Evolutionary conservation across 2,797 vertebrate species (phyloP), one percentile per base, ranked within the genome.

Genomic region (Petrocephalus sullivani): DNA sequence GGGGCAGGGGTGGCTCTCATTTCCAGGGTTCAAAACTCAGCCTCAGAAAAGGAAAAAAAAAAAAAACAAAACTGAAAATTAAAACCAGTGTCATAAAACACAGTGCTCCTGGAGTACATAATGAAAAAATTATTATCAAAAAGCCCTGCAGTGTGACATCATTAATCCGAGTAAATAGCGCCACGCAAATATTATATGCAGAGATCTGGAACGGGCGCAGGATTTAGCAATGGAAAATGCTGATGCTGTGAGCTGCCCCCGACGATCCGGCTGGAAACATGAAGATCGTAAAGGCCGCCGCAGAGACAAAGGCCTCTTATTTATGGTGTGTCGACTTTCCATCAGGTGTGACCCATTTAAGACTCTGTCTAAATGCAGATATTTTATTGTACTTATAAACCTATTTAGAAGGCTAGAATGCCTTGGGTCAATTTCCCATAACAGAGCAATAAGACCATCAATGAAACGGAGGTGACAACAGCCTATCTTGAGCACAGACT

Each of bases 371-470:
- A 90, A 90, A 90, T 89, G 85, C 88, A 91, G 83, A 60, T 88
- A 89, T 87, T 90, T 90, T 89, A 88, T 90, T 90, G 87, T 87
- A 84, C 90, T 87, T 90, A 88, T 90, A 89, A 90, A 90, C 87
- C 88, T 46, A 53, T 60, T 84, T 83, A 67, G 89, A 88, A 78
- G 61, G 57, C 83, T 61, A 81, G 81, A 53, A 87, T 60, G 49
- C 87, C 88, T 78, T 82, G 28, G 89, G 87, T 89, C 90, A 90
- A 90, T 90, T 90, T 89, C 75, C 60, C 8, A 87, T 90, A 91
- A 90, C 90, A 91, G 46, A 61, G 54, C 61, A 78, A 87, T 82
- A 82, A 89, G 88, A 87, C 85, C 61, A 58, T 87, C 88, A 89
- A 86, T 88, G 87, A 90, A 85, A 83, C 12, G 10, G 56, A 71